Base-by-base conservation (phyloP, 2,797 vertebrate genomes). In the Eospalax fontanierii region DNA sequence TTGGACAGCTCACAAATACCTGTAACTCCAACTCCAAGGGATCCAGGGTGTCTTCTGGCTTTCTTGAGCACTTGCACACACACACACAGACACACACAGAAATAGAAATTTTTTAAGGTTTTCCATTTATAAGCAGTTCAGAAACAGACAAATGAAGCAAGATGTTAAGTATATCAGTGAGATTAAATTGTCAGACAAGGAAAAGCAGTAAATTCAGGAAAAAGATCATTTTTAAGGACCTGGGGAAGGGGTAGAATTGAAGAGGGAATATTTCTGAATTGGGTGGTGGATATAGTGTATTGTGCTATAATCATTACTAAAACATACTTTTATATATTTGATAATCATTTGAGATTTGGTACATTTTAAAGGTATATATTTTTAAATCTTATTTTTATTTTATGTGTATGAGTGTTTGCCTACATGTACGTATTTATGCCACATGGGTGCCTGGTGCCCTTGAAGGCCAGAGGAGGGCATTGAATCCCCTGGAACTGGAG, bases 341-440 rank as follows among this genome's bases (percentile, higher is more conserved):
- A 30, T 81, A 40, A 15, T 59, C 73, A 80, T 92, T 85, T 86
- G 66, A 86, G 87, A 87, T 93, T 74, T 83, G 28, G 24, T 73
- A 28, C 35, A 38, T 71, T 71, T 35, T 35, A 46, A 46, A 46
- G 11, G 46, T 46, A 46, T 46, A 11, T 46, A 46, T 46, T 46
- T 46, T 46, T 46, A 46, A 46, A 46, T 46, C 11, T 46, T 46
- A 11, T 46, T 46, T 46, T 46, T 46, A 46, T 46, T 46, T 46
- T 46, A 46, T 46, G 46, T 46, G 46, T 46, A 46, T 46, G 46
- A 46, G 5, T 46, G 11, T 46, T 46, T 46, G 46, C 46, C 46
- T 46, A 11, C 46, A 46, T 46, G 46, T 46, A 11, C 11, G 46
- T 46, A 11, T 46, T 46, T 46, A 46, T 46, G 11, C 46, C 11